Base-by-base conservation (phyloP, 2,888 invertebrate species). In the Oscheius sp. region DNA sequence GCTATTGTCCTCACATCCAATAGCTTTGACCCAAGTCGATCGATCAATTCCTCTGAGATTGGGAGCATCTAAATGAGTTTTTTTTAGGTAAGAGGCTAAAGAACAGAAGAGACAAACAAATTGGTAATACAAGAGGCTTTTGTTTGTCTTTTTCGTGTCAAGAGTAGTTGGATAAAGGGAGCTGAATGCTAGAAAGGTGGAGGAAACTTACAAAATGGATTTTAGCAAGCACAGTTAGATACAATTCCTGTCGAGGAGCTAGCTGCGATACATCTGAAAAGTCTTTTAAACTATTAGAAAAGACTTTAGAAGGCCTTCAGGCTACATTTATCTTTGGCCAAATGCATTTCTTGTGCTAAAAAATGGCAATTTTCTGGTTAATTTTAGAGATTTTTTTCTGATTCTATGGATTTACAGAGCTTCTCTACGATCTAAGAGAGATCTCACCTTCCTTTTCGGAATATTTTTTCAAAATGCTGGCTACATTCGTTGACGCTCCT, bases 391-490 rank as follows among this genome's bases (percentile, higher is more conserved):
- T 34, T 45, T 17, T 61, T 12, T 29, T 37, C 8, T 39, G 2
- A 27, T 33, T 42, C 3, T 25, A 20, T 20, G n/a, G n/a, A n/a
- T n/a, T n/a, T n/a, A n/a, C n/a, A n/a, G n/a, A n/a, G n/a, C n/a
- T n/a, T n/a, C n/a, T n/a, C n/a, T n/a, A n/a, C n/a, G n/a, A n/a
- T n/a, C n/a, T n/a, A n/a, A n/a, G n/a, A n/a, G 15, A 42, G 12
- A 42, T 33, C 39, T 37, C 23, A 52, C 23, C 53, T 33, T 64
- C 64, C 5, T n/a, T 42, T 20, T 27, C 17, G 6, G 65, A 37
- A 52, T 33, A 76, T 27, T 72, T 72, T 31, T 74, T 78, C n/a
- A 78, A 71, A 45, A 79, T 71, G 2, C 65, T 17, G 0, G 71
- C 39, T 17, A 78, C 66, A 61, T 73, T 73, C 4, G 68, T 45